Conservation (phyloP, 2,113 vertebrate genomes). For the Orthonyx spaldingii region DNA sequence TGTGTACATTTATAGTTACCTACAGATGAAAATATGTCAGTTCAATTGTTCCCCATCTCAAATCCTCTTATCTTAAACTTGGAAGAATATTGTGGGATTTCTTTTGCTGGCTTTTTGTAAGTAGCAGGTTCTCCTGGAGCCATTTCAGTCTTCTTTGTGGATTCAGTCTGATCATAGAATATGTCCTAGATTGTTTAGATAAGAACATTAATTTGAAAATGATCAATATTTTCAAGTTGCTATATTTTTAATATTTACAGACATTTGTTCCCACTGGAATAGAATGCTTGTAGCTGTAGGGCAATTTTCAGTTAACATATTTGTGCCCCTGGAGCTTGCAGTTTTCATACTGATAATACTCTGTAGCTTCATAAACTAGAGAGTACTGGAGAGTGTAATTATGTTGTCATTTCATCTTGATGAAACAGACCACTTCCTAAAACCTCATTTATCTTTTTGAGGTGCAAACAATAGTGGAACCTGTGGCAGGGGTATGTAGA, state of each 20-base stretch:
- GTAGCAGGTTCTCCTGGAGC: constrained; percentile 34
- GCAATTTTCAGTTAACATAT: not conserved
- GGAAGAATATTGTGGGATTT: constrained; percentile 4
- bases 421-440: constrained; percentile 7
- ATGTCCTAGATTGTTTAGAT: not conserved
- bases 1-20: constrained; percentile 46
- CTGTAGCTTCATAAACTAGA: not conserved
- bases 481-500: not conserved
- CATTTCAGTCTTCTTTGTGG: constrained; percentile 8
- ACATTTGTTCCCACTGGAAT: constrained; percentile 13
- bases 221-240: not conserved
- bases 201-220: not conserved
- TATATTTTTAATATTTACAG: constrained; percentile 19
- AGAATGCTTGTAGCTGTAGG: not conserved
- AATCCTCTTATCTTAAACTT: not conserved
- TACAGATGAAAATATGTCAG: constrained; percentile 42
- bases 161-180: not conserved
- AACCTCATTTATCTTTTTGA: not conserved
- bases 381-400: not conserved
- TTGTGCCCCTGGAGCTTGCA: constrained; percentile 16
- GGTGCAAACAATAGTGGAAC: not conserved
- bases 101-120: constrained; percentile 37
- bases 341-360: not conserved
- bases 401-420: not conserved
- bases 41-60: not conserved